Conservation (phyloP, 2,888 invertebrate genomes). For the Amphipoea oculea region DNA sequence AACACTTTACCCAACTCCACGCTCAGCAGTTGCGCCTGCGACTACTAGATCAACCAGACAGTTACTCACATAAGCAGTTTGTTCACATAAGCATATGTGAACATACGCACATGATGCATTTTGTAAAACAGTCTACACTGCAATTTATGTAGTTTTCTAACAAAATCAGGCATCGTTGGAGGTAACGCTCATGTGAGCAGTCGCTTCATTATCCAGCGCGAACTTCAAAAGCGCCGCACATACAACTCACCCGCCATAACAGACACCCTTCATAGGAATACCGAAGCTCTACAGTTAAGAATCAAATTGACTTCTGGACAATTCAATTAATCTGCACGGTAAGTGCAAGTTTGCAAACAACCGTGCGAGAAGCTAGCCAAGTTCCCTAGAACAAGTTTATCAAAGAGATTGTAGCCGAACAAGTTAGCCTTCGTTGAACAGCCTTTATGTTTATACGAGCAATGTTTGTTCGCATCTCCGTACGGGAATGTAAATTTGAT, state of each 20-base stretch:
- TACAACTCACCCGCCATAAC: constrained; percentile 26
- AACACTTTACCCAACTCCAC: background rate
- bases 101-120: background rate
- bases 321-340: constrained; percentile 88
- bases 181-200: background rate
- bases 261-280: constrained; percentile 46
- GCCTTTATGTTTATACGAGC: constrained; percentile 61
- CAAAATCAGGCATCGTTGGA: constrained; percentile 1
- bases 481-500: constrained; percentile 66
- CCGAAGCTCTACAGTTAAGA: constrained; percentile 74
- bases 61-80: background rate
- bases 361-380: constrained; percentile 81
- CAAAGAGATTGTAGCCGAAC: constrained; percentile 83
- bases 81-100: background rate
- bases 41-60: background rate
- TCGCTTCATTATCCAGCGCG: constrained; percentile 10
- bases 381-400: constrained; percentile 80
- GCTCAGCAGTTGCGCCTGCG: background rate
- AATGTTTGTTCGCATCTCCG: constrained; percentile 66
- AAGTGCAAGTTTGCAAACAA: constrained; percentile 88
- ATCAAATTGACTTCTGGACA: constrained; percentile 87
- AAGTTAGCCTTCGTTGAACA: constrained; percentile 82
- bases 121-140: background rate
- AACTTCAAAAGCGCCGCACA: constrained; percentile 36
- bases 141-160: background rate